Base-by-base conservation (phyloP, 2,113 vertebrate species). In the Oncorhynchus kisutch region DNA sequence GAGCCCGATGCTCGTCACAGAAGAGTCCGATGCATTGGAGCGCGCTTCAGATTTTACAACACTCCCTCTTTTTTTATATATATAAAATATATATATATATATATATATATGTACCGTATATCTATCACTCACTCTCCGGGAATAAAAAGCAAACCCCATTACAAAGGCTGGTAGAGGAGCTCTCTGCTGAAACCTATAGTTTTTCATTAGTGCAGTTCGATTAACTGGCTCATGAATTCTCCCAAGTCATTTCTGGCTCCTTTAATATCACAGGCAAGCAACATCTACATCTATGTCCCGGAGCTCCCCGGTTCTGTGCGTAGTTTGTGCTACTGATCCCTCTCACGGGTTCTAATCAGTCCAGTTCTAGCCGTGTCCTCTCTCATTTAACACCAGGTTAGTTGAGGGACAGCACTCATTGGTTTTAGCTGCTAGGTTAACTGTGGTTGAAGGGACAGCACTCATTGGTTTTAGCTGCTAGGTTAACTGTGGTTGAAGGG, bases 181-280 rank as follows among this genome's bases (percentile, higher is more conserved):
- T 48, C n/a, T 29, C 29, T n/a, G 25, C 51, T 16, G 16, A 65
- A 39, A 71, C 68, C 67, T 75, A 48, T 48, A 70, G 57, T 71
- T 67, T 71, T 59, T 73, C 70, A 79, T 71, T 59, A 71, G 72
- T 24, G 24, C 74, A 49, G 3, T 73, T 67, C 24, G 65, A 73
- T 78, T 73, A 69, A 51, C 76, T 29, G 39, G 69, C 51, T 54
- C 14, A 18, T 74, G 54, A 64, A 70, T 70, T 25, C 62, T 74
- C n/a, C 13, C 27, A 59, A 13, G 48, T n/a, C 2, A 39, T 49
- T 67, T 75, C 68, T 75, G 60, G 71, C 69, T 71, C 48, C 34
- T 25, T 64, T 70, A 69, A 67, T 62, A 67, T 74, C 70, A 73
- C 72, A 4, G 67, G 5, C 49, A 13, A 25, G 3, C 49, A 7